These are phyloP conservation scores for Panopea generosa DNA, from an alignment of 2,888 invertebrate species.

Conservation along the genomic window DNA sequence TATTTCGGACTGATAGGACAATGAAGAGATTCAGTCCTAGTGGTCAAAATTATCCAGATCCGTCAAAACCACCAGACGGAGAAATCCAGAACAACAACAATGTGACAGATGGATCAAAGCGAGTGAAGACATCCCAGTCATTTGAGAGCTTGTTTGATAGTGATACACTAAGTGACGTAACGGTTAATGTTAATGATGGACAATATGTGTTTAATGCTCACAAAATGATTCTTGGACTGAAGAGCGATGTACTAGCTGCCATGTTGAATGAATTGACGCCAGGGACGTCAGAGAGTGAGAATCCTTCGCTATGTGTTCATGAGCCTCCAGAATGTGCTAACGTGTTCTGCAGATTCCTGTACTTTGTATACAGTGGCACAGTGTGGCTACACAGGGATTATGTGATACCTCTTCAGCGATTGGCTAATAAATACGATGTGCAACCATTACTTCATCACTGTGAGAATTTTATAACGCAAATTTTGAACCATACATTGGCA, in stretches of 20 bases:
- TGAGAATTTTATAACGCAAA: conserved; percentile 79
- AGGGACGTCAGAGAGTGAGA: conserved; percentile 52
- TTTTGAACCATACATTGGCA: conserved; percentile 68
- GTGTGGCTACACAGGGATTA: conserved; percentile 82
- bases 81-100: conserved; percentile 57
- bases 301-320: conserved; percentile 72
- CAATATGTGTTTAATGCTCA: conserved; percentile 78
- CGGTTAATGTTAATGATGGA: conserved; percentile 75
- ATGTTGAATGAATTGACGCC: conserved; percentile 71
- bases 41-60: conserved; percentile 73
- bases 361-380: conserved; percentile 83
- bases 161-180: conserved; percentile 77
- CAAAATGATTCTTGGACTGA: conserved; percentile 79
- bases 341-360: conserved; percentile 82
- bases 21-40: conserved; percentile 79
- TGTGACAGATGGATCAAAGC: conserved; percentile 69
- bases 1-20: conserved; percentile 60
- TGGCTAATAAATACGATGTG: conserved; percentile 82
- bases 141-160: conserved; percentile 80
- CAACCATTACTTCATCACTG: conserved; percentile 79
- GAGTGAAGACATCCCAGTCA: conserved; percentile 79
- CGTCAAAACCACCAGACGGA: conserved; percentile 73
- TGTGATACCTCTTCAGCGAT: conserved; percentile 80
- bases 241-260: conserved; percentile 75
- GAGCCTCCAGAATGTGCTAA: conserved; percentile 79